Base-by-base conservation (phyloP, 2,888 invertebrate genomes). In the Cryptocephalus primarius region DNA sequence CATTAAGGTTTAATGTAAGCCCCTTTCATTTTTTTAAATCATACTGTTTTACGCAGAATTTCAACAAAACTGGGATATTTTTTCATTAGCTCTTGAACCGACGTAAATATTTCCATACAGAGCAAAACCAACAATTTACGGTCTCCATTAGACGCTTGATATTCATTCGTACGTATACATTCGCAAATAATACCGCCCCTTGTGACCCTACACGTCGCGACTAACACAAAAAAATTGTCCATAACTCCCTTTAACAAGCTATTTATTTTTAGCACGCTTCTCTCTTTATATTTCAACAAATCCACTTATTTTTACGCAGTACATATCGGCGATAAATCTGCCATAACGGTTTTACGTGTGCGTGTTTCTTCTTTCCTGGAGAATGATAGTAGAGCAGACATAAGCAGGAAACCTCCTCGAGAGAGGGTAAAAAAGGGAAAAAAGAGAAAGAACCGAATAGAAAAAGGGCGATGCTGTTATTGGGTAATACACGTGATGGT, bases 401-500 rank as follows among this genome's bases (percentile, higher is more conserved):
- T 48, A 47, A 44, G 44, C 46, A 34, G 45, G 43, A 42, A 45
- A 31, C 48, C 33, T 50, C 46, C 48, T 42, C 33, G 39, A 39
- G 42, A 32, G 12, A 39, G 34, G 41, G 40, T 47, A 48, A 33
- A 12, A 36, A 12, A 36, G 6, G 22, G 22, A 6, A 22, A 22
- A 22, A 22, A 22, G 22, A 22, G 22, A 6, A 22, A 22, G 22
- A 6, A 22, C 22, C 22, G 22, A 22, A 22, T 22, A 22, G 22
- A 22, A 22, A 12, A 36, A 40, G 46, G 46, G 42, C 48, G 46
- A 43, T 45, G 44, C 40, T 44, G 48, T 53, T 53, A 51, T 46
- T 48, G 51, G 51, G 53, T 50, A 53, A 53, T 53, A 51, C 48
- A 48, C 53, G 42, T 53, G 53, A 53, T 53, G 51, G 53, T 53